Evolutionary conservation across 2,113 vertebrate species (phyloP), one percentile per base, ranked within the genome.

Genomic region (Vulpes lagopus): DNA sequence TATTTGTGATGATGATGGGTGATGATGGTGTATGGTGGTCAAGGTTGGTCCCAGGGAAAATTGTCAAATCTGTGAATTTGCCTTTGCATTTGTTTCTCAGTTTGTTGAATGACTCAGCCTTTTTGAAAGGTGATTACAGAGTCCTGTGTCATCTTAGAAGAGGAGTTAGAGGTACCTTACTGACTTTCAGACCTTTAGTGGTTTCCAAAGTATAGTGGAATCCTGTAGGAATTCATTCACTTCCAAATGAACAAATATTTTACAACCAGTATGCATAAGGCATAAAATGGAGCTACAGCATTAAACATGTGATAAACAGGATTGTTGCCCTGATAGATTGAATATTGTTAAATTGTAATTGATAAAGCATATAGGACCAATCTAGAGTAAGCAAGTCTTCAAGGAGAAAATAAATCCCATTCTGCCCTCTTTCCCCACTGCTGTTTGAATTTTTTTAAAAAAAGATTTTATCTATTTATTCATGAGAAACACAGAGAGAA

Each of bases 221-320:
- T 62, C 22, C 74, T 80, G 3, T 32, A 91, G 76, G 22, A 91
- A 85, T 74, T 80, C 49, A 16, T 91, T 95, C 25, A 79, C 30
- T 91, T 79, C 69, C 2, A 91, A 76, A 64, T 93, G n/a, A 95
- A 76, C 20, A 78, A 4, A 43, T 89, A 86, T 32, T 85, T 94
- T 94, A 71, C 3, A 85, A 9, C 30, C 14, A 71, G 1, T 65
- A 9, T 81, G 27, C 60, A 32, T 80, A 27, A 88, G 38, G 20
- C 51, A 30, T 93, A 79, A 80, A 95, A 69, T 69, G 60, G 22
- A 38, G 16, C 14, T 38, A 74, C 7, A 8, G 5, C 35, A 57
- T 19, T 60, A 82, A 82, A 82, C 1, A 4, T 69, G 80, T 57
- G 67, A 38, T 89, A 71, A 87, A 74, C 2, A 9, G 86, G 51